phyloP scores from a whole-genome alignment of 23 tunicate species.

The Oikopleura dioica region DNA sequence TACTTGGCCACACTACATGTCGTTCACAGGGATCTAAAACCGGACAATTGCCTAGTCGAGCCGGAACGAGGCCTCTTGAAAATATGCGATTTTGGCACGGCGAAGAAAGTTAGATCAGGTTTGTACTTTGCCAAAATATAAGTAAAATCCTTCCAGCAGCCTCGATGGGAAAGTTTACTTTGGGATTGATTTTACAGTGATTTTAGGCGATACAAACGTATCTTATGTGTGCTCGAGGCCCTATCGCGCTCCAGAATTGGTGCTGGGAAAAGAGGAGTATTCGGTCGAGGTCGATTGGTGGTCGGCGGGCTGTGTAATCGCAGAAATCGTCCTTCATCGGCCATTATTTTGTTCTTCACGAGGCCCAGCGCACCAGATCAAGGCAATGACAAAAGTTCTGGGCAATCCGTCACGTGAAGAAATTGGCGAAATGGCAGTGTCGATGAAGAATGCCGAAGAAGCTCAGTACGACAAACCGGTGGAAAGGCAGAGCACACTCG shows the following conservation, averaged over 20 bases:
- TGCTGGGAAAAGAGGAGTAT: conserved; percentile 9
- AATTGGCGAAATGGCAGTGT: neutral
- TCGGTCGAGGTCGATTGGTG: conserved; percentile 14
- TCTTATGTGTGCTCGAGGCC: conserved; percentile 1
- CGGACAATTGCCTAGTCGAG: conserved; percentile 6
- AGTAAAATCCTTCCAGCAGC: too few relatives aligned
- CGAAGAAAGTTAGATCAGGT: neutral
- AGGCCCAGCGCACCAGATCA: neutral
- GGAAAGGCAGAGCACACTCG: neutral
- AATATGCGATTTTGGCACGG: conserved; percentile 11
- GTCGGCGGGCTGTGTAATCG: conserved; percentile 10
- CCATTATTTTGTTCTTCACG: conserved; percentile 9
- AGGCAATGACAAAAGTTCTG: conserved; percentile 5
- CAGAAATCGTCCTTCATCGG: neutral
- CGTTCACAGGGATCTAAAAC: conserved; percentile 4
- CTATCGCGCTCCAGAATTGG: conserved; percentile 10
- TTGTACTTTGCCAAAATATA: too few relatives aligned
- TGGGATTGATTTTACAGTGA: too few relatives aligned
- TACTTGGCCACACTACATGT: neutral
- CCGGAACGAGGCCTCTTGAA: conserved; percentile 11
- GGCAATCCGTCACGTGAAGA: neutral
- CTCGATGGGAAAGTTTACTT: too few relatives aligned
- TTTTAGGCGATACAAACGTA: conserved; percentile 7
- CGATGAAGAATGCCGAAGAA: neutral
- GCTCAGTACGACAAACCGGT: neutral